Evolutionary conservation across 1,140 invertebrate genomes (phyloP).

Genomic region (Maconellicoccus hirsutus): DNA sequence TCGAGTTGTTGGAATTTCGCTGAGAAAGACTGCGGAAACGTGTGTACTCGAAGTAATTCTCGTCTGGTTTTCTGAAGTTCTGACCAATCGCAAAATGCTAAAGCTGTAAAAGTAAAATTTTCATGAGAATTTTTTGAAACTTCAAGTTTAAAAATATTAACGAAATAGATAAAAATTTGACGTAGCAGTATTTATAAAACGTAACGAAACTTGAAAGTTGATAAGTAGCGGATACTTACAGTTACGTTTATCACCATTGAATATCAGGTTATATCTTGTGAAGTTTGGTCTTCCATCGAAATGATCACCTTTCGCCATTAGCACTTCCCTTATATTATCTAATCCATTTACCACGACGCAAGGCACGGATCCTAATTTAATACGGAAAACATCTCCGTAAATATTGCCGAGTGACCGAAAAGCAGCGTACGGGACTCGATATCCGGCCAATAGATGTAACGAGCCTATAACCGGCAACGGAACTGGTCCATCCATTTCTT

Average conservation of each 20-base stretch:
- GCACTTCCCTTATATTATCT: constrained; percentile 49
- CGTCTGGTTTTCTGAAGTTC: constrained; percentile 62
- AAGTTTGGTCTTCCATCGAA: constrained; percentile 57
- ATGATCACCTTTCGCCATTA: constrained; percentile 45
- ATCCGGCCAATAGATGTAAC: constrained; percentile 45
- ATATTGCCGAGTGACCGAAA: constrained; percentile 43
- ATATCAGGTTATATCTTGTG: constrained; percentile 47
- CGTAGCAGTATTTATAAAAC: no score
- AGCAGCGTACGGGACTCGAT: constrained; percentile 50
- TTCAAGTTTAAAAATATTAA: not conserved
- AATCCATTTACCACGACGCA: constrained; percentile 51
- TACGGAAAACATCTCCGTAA: constrained; percentile 45
- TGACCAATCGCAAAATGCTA: constrained; percentile 78
- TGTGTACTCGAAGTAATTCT: constrained; percentile 50
- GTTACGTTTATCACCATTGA: constrained; percentile 52
- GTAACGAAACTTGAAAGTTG: no score
- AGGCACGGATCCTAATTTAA: constrained; percentile 46
- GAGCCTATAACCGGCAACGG: constrained; percentile 48
- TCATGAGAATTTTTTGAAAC: constrained; percentile 26
- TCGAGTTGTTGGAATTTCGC: constrained; percentile 54
- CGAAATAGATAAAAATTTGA: not conserved
- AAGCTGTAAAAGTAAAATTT: constrained; percentile 45
- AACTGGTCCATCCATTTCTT: constrained; percentile 42
- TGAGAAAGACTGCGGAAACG: constrained; percentile 60
- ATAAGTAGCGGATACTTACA: constrained; percentile 43